Evolutionary conservation across 2,888 invertebrate species (phyloP).

Genomic region (Diogma glabrata): DNA sequence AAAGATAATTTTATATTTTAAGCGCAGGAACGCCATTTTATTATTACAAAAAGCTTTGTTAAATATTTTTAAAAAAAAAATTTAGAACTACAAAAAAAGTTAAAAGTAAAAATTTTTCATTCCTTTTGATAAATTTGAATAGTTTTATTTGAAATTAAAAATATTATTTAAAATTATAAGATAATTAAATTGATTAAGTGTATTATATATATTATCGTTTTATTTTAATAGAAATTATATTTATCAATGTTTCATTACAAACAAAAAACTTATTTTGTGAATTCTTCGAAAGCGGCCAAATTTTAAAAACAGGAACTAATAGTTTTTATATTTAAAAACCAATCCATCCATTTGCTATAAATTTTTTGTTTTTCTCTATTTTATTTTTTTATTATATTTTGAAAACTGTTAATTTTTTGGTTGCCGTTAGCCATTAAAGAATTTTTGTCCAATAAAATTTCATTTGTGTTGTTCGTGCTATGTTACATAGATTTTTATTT

Average conservation of each 20-base stretch:
- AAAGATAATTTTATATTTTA: too few species aligned
- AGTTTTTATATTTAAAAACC: too few species aligned
- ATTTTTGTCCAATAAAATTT: too few species aligned
- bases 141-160: slow-evolving; percentile 2
- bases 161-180: slow-evolving; percentile 2
- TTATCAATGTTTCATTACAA: too few species aligned
- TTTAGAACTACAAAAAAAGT: slow-evolving; percentile 2
- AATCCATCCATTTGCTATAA: neutral
- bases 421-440: too few species aligned
- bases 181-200: slow-evolving; percentile 7
- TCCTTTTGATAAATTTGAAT: slow-evolving; percentile 3
- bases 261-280: too few species aligned
- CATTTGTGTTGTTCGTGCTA: too few species aligned
- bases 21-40: slow-evolving; percentile 3
- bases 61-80: slow-evolving; percentile 6
- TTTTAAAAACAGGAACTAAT: too few species aligned
- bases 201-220: slow-evolving; percentile 3
- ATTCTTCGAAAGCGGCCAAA: slow-evolving; percentile 10
- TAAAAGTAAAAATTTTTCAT: too few species aligned
- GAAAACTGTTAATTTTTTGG: too few species aligned
- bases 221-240: too few species aligned
- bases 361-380: neutral
- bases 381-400: neutral
- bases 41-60: slow-evolving; percentile 9
- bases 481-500: too few species aligned